These are phyloP conservation scores for Eristalinus sepulchralis DNA, from an alignment of 2,888 invertebrate genomes.

Conservation along the genomic window DNA sequence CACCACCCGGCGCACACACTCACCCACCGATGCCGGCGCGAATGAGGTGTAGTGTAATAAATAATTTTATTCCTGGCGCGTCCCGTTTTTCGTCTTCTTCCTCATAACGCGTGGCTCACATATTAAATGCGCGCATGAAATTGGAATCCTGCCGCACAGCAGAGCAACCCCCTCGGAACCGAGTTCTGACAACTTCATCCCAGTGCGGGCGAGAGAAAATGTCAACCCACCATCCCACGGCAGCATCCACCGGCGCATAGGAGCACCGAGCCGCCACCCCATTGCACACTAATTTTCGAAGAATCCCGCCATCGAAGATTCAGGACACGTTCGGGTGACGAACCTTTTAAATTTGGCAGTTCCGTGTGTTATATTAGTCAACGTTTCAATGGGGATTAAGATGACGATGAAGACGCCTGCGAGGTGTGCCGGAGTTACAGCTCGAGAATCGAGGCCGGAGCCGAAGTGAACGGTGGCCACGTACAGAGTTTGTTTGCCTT, in stretches of 20 bases:
- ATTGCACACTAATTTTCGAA: constrained; percentile 61
- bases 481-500: constrained; percentile 64
- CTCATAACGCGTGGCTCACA: constrained; percentile 69
- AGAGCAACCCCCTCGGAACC: constrained; percentile 9
- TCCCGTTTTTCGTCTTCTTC: constrained; percentile 62
- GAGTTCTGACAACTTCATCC: constrained; percentile 62
- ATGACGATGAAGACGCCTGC: constrained; percentile 33
- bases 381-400: constrained; percentile 70
- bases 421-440: constrained; percentile 43
- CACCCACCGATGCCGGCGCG: not conserved
- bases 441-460: not conserved
- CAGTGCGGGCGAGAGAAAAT: constrained; percentile 19
- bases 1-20: not conserved
- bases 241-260: too few relatives aligned
- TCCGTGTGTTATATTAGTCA: constrained; percentile 71
- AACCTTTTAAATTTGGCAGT: constrained; percentile 72
- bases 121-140: constrained; percentile 67
- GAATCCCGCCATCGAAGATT: constrained; percentile 54
- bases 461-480: constrained; percentile 42
- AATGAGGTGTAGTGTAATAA: constrained; percentile 29
- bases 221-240: constrained; percentile 4
- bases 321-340: constrained; percentile 68
- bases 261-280: not conserved
- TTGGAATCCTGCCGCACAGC: constrained; percentile 46
- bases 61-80: constrained; percentile 67